A percentile compares a stretch with the other conserved stretches of the same genome.
Conservation (phyloP, 2,888 invertebrate species). For the Apotomis betuletana region DNA sequence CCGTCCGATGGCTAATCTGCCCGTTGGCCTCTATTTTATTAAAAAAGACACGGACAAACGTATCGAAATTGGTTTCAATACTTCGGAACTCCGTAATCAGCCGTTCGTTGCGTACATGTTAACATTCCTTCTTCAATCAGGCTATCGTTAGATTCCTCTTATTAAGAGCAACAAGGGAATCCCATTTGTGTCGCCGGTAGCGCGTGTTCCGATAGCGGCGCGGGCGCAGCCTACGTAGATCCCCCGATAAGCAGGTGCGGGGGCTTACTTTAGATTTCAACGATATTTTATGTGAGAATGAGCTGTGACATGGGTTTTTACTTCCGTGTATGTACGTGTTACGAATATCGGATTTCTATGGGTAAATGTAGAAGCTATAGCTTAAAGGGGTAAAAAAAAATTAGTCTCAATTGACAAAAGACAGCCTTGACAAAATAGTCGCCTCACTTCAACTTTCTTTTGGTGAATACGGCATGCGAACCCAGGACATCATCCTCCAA, state of each 20-base stretch:
- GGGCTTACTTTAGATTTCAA: constrained; percentile 34
- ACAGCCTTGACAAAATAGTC: not conserved
- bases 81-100: constrained; percentile 1
- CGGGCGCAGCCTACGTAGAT: constrained; percentile 39
- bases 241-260: constrained; percentile 37
- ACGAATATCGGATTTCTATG: not conserved
- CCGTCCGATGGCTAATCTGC: too few relatives aligned
- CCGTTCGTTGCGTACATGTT: constrained; percentile 1
- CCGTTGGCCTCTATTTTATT: too few relatives aligned
- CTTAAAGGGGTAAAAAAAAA: not conserved
- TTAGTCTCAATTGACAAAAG: not conserved
- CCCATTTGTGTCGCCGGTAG: constrained; percentile 43
- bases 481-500: too few relatives aligned
- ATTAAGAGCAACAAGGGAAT: constrained; percentile 46
- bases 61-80: not conserved
- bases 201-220: constrained; percentile 36
- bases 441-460: too few relatives aligned
- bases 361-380: not conserved
- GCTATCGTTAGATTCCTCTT: constrained; percentile 40
- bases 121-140: constrained; percentile 22
- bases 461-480: too few relatives aligned
- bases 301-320: constrained; percentile 33
- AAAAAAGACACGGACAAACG: not conserved
- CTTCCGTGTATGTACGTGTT: constrained; percentile 32
- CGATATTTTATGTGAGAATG: constrained; percentile 40